Base-by-base conservation (phyloP, 2,888 invertebrate species). In the Philereme vetulata region DNA sequence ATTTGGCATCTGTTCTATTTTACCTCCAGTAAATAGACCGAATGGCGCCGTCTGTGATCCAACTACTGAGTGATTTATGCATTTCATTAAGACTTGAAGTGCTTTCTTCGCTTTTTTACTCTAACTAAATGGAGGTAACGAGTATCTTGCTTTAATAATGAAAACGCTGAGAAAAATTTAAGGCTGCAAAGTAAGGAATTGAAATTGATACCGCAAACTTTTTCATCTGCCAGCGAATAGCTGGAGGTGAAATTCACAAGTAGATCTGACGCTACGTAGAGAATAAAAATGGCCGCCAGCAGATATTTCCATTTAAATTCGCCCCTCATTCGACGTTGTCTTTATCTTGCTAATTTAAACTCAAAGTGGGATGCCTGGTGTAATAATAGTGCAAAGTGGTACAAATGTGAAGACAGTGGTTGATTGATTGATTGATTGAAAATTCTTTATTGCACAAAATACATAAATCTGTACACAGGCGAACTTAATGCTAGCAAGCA, bases 41-140 rank as follows among this genome's bases (percentile, higher is more conserved):
- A 82, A 79, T 64, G 81, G 78, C 78, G 74, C 81, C 78, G 76
- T 76, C 80, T 81, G 76, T 81, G 77, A 80, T 80, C 82, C 78
- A 80, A 72, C 75, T 77, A 74, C 74, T 71, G 66, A 67, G 74
- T 87, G 88, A 89, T 88, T 89, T 87, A 89, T 85, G 85, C 81
- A 78, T 85, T 85, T 85, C 82, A 88, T 88, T 88, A 80, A 75
- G 80, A 75, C 77, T 81, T 85, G 85, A 85, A 86, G 80, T 75
- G 77, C 69, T 78, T 78, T 75, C 76, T 74, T 74, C 71, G 60
- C 62, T 58, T 73, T 80, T 81, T 82, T 81, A 72, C 69, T 66
- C 68, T 68, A 76, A 75, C 76, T 81, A 82, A 86, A 84, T 81
- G 79, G 72, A 82, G 76, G 81, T 84, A 87, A 86, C 85, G 84